Percentiles rank a stretch among this genome's conserved stretches.
Conservation (phyloP, 2,797 vertebrate species). For the Falco biarmicus region DNA sequence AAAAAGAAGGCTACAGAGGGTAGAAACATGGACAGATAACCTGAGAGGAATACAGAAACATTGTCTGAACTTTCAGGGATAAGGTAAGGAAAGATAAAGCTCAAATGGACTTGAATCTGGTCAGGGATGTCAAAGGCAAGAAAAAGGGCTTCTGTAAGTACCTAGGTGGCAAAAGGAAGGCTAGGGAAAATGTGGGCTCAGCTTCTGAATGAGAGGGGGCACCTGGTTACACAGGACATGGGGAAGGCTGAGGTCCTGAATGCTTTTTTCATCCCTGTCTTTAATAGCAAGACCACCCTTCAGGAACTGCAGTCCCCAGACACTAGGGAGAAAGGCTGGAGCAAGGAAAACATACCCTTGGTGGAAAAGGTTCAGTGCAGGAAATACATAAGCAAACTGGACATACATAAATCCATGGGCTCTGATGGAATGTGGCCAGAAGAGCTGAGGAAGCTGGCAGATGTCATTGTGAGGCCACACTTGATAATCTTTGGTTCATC, state of each 20-base stretch:
- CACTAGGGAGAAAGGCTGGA: neutral
- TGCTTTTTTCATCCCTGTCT: too few relatives aligned
- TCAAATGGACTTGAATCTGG: neutral
- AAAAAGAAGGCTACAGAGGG: neutral
- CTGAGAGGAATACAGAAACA: neutral
- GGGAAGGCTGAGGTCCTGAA: too few relatives aligned
- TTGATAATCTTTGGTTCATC: neutral
- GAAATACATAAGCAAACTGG: accelerated
- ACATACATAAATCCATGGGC: neutral
- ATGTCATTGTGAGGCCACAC: neutral
- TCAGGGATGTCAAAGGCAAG: too few relatives aligned
- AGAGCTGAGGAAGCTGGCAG: neutral
- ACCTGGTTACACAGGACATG: too few relatives aligned
- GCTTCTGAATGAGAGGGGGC: too few relatives aligned
- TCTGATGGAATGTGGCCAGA: neutral
- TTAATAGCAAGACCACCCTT: too few relatives aligned
- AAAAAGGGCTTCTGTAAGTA: too few relatives aligned
- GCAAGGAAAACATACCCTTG: neutral
- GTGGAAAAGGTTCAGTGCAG: neutral
- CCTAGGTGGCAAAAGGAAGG: too few relatives aligned
- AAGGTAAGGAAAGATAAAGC: neutral
- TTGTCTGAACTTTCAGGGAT: neutral
- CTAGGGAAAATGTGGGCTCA: too few relatives aligned
- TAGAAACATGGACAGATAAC: neutral
- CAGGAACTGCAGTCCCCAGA: neutral